Percentiles rank a stretch among this genome's conserved stretches.
Evolutionary conservation across 2,113 vertebrate species (phyloP).

Genomic region (Bos indicus): DNA sequence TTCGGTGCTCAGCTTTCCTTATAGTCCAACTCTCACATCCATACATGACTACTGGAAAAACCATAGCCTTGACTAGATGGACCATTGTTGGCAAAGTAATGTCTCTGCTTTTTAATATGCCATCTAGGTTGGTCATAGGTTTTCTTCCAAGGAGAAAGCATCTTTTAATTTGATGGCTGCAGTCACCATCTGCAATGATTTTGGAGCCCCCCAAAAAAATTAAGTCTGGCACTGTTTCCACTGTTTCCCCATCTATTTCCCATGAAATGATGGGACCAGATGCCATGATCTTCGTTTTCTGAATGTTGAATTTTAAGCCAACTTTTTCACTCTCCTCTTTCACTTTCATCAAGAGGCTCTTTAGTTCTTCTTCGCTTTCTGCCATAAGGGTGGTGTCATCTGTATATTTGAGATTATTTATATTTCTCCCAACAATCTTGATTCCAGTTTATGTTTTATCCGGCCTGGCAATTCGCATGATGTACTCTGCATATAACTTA

Average conservation of each 20-base stretch:
- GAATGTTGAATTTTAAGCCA: background rate
- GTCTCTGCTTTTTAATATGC: background rate
- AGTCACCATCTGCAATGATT: background rate
- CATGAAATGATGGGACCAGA: background rate
- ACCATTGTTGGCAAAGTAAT: background rate
- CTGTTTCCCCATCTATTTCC: background rate
- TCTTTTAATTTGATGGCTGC: background rate
- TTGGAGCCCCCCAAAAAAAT: background rate
- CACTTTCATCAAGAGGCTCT: background rate
- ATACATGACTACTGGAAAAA: background rate
- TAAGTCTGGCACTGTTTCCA: background rate
- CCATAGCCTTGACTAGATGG: background rate
- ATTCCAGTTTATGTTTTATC: background rate
- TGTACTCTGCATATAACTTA: background rate
- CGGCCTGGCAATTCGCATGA: accelerated
- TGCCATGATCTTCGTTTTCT: background rate
- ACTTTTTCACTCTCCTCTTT: background rate
- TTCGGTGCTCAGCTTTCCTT: background rate
- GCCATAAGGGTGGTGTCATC: background rate
- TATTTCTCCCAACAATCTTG: background rate
- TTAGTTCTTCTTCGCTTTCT: background rate
- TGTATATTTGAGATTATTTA: background rate
- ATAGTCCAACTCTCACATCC: background rate
- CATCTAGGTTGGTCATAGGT: background rate
- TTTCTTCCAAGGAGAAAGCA: background rate